Evolutionary conservation across 2,113 vertebrate genomes (phyloP), one percentile per base, ranked within the genome.

Genomic region (Cnemophilus loriae): DNA sequence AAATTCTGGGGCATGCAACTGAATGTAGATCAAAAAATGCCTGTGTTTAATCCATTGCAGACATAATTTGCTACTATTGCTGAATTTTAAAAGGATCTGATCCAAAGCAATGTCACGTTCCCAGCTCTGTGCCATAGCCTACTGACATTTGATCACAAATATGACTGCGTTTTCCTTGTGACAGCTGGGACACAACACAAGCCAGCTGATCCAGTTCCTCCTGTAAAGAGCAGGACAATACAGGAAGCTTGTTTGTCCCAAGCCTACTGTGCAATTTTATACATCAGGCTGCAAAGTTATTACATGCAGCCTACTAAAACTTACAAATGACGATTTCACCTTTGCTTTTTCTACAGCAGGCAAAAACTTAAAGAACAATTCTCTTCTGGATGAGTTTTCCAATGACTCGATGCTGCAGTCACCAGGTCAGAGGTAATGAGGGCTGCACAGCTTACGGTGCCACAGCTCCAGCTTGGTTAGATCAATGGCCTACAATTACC

Each of bases 401-500:
- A 90, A 89, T 88, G 87, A 78, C 83, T 91, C 44, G 56, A 89
- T 52, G 39, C 91, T 76, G 93, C 87, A 95, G 95, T 96, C 67
- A 64, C 91, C 92, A 90, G 97, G 97, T 97, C 97, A 96, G 96
- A 97, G 94, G 96, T 97, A 97, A 97, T 84, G 92, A 97, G 93
- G 57, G 85, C 93, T 96, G 93, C 91, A 96, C 89, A 95, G 77
- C 74, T 94, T 93, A 96, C 49, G 55, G 77, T 73, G 37, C 94
- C 91, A 84, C 56, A 89, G 87, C 89, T 96, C 94, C 95, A 91
- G 94, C 96, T 89, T 85, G 37, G 93, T 92, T 94, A 97, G 97
- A 98, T 98, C 97, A 97, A 98, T 98, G 96, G 96, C 91, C 97
- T 97, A 92, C 98, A 98, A 98, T 98, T 98, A 98, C 97, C 97